Base-by-base conservation (phyloP, 2,113 vertebrate species). In the Corythaixoides concolor region DNA sequence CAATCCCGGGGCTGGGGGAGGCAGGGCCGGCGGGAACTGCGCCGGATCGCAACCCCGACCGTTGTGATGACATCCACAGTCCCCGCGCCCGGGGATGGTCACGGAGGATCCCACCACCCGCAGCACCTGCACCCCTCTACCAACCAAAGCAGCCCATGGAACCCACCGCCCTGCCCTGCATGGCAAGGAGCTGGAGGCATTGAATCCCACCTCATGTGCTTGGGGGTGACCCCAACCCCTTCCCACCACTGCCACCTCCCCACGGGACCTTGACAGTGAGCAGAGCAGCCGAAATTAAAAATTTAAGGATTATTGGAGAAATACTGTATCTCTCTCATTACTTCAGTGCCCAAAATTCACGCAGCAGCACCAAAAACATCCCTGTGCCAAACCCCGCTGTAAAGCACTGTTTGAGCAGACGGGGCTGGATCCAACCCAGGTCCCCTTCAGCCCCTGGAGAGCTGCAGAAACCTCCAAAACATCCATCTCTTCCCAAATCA, bases 1-100 rank as follows among this genome's bases (percentile, higher is more conserved):
- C 96, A 97, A 97, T 97, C 97, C 92, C 28, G 18, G 74, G 74
- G 35, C 56, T 78, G 83, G 91, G 95, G 94, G 95, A 83, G 95
- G 74, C 74, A 79, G 95, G 49, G 85, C 78, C 52, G 84, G 63
- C 18, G 9, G 75, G 75, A 80, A 69, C 85, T 3, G 15, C 5
- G 23, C 55, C 9, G 66, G 72, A 60, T 75, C 58, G 5, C 67
- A 64, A 82, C 53, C 52, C 74, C 27, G 7, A 68, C 97, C 96
- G 59, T 85, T 5, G 72, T 17, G 41, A 49, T 30, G 1, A 47
- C 76, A 49, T 62, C 76, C 41, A 12, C 47, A 47, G 11, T 33
- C 27, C 53, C 53, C 28, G 5, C 53, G 15, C 53, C 53, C 15
- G 8, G 53, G 28, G 53, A 4, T 3, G 15, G 47, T 9, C 4